These are phyloP conservation scores for Rhabdornis inornatus DNA, from an alignment of 2,113 vertebrate genomes.

Conservation along the genomic window DNA sequence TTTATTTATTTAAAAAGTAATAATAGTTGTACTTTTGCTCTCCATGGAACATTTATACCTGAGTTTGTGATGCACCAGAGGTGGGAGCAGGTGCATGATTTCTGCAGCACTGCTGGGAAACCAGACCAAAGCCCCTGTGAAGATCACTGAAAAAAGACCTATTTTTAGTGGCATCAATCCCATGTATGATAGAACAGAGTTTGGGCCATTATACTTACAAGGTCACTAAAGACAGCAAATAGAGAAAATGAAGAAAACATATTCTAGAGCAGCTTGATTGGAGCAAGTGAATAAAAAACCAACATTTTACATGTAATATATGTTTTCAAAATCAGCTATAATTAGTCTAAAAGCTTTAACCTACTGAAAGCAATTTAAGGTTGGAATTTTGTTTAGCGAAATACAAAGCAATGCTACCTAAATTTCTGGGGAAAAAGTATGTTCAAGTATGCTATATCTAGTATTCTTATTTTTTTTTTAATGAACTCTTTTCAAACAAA, in stretches of 20 bases:
- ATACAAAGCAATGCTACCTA: neutral
- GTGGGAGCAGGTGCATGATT: neutral
- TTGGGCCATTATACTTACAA: neutral
- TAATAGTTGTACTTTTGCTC: neutral
- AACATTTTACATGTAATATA: neutral
- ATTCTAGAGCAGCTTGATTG: neutral
- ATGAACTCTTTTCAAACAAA: neutral
- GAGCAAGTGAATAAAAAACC: neutral
- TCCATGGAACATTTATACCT: neutral
- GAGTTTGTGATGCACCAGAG: neutral
- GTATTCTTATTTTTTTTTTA: neutral
- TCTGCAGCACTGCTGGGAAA: neutral
- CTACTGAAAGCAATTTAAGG: neutral
- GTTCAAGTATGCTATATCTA: neutral
- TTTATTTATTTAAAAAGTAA: neutral
- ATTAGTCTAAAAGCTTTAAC: neutral
- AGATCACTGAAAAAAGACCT: neutral
- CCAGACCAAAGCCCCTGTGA: neutral
- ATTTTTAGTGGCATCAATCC: neutral
- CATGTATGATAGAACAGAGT: neutral
- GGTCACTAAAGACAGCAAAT: neutral
- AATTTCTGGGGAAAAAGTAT: neutral
- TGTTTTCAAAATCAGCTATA: neutral
- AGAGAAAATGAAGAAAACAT: neutral
- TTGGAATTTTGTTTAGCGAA: neutral